phyloP scores from a whole-genome alignment of 2,797 vertebrate species.

The Apogon talboti region DNA sequence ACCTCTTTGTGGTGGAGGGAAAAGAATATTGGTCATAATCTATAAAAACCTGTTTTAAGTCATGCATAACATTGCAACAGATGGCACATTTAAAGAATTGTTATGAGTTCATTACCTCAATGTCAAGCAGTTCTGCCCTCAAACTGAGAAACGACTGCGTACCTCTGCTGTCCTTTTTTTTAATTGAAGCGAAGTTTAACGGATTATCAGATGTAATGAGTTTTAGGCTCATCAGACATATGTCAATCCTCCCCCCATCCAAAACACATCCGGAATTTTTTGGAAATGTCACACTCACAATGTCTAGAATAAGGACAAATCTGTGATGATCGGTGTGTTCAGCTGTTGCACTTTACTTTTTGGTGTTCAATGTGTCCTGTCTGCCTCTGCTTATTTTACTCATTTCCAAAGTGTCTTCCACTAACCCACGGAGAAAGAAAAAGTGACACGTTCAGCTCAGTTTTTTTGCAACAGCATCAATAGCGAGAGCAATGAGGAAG shows the following conservation, averaged over 20 bases:
- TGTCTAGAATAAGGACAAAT: background rate
- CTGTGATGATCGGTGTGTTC: background rate
- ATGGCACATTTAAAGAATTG: slow-evolving; percentile 60
- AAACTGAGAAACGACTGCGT: slow-evolving; percentile 22
- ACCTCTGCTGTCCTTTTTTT: slow-evolving; percentile 15
- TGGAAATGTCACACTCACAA: background rate
- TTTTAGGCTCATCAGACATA: slow-evolving; percentile 11
- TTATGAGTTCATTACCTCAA: slow-evolving; percentile 63
- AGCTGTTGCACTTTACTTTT: slow-evolving; percentile 9
- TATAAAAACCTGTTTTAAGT: slow-evolving; percentile 41
- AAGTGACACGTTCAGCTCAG: slow-evolving; percentile 11
- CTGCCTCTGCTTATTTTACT: slow-evolving; percentile 17
- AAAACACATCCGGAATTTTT: background rate
- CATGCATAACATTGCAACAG: slow-evolving; percentile 47
- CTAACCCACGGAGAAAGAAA: slow-evolving; percentile 12
- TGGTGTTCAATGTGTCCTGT: slow-evolving; percentile 5
- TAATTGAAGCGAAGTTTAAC: slow-evolving; percentile 16
- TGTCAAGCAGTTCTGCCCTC: slow-evolving; percentile 46
- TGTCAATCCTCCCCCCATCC: slow-evolving; percentile 6
- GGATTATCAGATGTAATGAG: slow-evolving; percentile 24
- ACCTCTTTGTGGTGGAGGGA: slow-evolving; percentile 13
- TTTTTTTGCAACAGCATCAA: slow-evolving; percentile 24
- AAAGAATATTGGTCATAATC: slow-evolving; percentile 32
- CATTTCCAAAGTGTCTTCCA: slow-evolving; percentile 32
- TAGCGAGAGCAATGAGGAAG: background rate